Conservation (phyloP, 2,888 invertebrate genomes). For the Lycaena phlaeas region DNA sequence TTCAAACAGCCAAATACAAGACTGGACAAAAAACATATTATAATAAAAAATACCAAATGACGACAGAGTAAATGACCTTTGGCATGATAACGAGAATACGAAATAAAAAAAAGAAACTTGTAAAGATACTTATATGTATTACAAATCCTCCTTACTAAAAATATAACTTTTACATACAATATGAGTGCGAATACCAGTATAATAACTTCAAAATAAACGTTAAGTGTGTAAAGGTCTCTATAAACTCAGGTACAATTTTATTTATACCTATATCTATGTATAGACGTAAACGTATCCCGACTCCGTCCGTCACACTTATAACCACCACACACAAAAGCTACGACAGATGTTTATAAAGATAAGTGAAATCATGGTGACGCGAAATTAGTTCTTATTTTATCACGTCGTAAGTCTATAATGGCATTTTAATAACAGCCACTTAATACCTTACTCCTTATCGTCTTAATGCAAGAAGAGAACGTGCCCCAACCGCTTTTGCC, state of each 20-base stretch:
- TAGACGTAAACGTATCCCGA: slow-evolving; percentile 59
- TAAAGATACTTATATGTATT: no score
- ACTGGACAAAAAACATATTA: no score
- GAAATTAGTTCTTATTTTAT: slow-evolving; percentile 31
- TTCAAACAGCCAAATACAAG: no score
- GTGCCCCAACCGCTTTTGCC: slow-evolving; percentile 64
- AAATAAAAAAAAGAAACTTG: no score
- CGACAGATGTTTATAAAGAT: slow-evolving; percentile 40
- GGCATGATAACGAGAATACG: no score
- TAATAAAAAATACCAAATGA: no score
- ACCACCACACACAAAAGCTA: slow-evolving; percentile 64
- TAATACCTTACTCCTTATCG: slow-evolving; percentile 34
- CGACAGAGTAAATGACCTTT: no score
- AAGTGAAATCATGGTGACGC: slow-evolving; percentile 17
- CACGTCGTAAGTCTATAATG: slow-evolving; percentile 39
- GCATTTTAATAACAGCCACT: slow-evolving; percentile 26
- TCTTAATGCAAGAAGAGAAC: slow-evolving; percentile 59
- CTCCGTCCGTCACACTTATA: slow-evolving; percentile 64
- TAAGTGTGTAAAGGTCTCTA: slow-evolving; percentile 21
- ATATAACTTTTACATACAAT: neutral
- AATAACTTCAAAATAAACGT: neutral
- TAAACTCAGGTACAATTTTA: slow-evolving; percentile 63
- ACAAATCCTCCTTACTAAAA: no score
- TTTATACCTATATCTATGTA: slow-evolving; percentile 52
- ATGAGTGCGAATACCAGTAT: neutral